Percentiles rank a stretch among this genome's conserved stretches.
These are phyloP conservation scores for Pangasius djambal DNA, from an alignment of 2,797 vertebrate species.

Conservation along the genomic window DNA sequence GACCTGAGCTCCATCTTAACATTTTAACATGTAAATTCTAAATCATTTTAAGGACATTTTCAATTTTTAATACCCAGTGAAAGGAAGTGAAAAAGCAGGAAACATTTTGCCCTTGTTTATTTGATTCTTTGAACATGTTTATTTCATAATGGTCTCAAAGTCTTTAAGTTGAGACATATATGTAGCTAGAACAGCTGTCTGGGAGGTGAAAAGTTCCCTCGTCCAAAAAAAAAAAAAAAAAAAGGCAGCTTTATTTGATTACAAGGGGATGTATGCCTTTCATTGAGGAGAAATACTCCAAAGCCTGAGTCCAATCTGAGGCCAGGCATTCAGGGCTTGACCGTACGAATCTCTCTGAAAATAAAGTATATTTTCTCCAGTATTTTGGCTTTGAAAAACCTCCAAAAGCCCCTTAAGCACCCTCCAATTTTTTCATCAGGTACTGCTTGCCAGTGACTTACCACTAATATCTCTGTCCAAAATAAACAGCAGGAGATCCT, in stretches of 20 bases:
- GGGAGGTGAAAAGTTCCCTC: slow-evolving; percentile 67
- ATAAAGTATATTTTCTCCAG: slow-evolving; percentile 71
- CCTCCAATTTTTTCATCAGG: slow-evolving; percentile 56
- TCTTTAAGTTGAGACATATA: not conserved
- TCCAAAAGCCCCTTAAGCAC: slow-evolving; percentile 69
- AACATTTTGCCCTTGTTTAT: not conserved
- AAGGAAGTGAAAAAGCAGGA: not conserved
- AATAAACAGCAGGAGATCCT: slow-evolving; percentile 74
- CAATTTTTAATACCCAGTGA: slow-evolving; percentile 21
- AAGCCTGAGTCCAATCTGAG: slow-evolving; percentile 49
- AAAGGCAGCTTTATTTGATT: slow-evolving; percentile 75
- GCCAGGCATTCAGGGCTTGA: slow-evolving; percentile 64
- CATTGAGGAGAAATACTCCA: slow-evolving; percentile 52
- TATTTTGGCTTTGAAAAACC: slow-evolving; percentile 59
- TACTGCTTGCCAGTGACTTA: slow-evolving; percentile 70
- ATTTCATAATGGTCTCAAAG: not conserved
- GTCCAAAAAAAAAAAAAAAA: slow-evolving; percentile 41
- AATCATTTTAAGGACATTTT: slow-evolving; percentile 3
- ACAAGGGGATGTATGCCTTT: slow-evolving; percentile 67
- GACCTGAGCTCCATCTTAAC: slow-evolving; percentile 8
- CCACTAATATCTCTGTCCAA: slow-evolving; percentile 71
- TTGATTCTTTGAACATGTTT: slow-evolving; percentile 4
- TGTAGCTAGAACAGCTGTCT: slow-evolving; percentile 29
- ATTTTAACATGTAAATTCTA: slow-evolving; percentile 11
- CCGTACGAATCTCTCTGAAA: slow-evolving; percentile 71